Evolutionary conservation across 2,888 invertebrate genomes (phyloP).

Genomic region (Tiliacea aurago): DNA sequence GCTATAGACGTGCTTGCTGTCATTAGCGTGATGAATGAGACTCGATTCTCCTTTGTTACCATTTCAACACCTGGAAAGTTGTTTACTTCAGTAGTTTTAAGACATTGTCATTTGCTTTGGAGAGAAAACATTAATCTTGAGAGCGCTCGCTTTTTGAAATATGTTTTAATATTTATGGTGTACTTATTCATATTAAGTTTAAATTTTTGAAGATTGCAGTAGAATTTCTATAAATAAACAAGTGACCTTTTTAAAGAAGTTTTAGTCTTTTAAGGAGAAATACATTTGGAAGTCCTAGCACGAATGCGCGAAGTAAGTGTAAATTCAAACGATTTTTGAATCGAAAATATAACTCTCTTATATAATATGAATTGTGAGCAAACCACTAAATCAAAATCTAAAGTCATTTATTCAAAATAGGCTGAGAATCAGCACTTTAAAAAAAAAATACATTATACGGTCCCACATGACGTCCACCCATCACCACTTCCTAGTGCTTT

Average conservation of each 20-base stretch:
- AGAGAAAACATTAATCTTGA: conserved; percentile 30
- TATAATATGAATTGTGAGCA: too few species aligned
- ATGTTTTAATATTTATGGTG: conserved; percentile 33
- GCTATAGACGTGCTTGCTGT: conserved; percentile 89
- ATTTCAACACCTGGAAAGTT: conserved; percentile 72
- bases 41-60: conserved; percentile 69
- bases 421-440: too few species aligned
- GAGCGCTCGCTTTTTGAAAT: conserved; percentile 15
- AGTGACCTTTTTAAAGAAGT: background rate
- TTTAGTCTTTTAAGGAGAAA: too few species aligned
- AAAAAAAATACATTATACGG: too few species aligned
- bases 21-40: conserved; percentile 79
- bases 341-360: too few species aligned
- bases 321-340: too few species aligned
- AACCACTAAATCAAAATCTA: too few species aligned
- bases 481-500: too few species aligned
- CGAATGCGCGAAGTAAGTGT: too few species aligned
- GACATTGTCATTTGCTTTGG: conserved; percentile 38
- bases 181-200: conserved; percentile 2
- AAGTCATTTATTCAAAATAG: too few species aligned
- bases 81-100: conserved; percentile 36
- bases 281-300: too few species aligned
- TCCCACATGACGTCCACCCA: too few species aligned
- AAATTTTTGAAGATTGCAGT: background rate
- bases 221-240: background rate